Conservation (phyloP, 2,888 invertebrate species). For the Aphidius colemani region DNA sequence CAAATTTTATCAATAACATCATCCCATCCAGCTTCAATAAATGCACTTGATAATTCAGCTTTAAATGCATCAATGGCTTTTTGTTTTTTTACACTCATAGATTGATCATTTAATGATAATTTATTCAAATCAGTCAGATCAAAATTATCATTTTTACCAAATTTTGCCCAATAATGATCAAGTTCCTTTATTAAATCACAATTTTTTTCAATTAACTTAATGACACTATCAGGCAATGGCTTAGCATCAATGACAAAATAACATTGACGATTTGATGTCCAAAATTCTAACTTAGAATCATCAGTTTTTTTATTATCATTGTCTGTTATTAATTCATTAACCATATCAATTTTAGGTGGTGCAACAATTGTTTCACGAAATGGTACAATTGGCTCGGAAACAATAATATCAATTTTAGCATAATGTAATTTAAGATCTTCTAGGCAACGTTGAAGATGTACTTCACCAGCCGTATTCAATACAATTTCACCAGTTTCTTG, state of each 20-base stretch:
- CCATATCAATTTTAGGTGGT: slow-evolving; percentile 81
- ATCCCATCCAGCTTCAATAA: slow-evolving; percentile 65
- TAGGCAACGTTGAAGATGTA: slow-evolving; percentile 94
- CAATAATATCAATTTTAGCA: slow-evolving; percentile 84
- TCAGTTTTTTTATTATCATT: slow-evolving; percentile 63
- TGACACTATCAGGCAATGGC: slow-evolving; percentile 75
- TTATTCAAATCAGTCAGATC: slow-evolving; percentile 14
- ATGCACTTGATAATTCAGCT: slow-evolving; percentile 66
- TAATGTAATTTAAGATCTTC: slow-evolving; percentile 86
- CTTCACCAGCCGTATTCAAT: slow-evolving; percentile 93
- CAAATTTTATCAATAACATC: slow-evolving; percentile 74
- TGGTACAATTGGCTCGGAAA: slow-evolving; percentile 95
- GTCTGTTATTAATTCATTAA: slow-evolving; percentile 74
- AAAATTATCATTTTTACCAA: slow-evolving; percentile 33
- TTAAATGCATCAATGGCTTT: slow-evolving; percentile 59
- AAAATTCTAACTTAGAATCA: slow-evolving; percentile 53
- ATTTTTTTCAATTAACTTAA: slow-evolving; percentile 73
- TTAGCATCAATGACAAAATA: slow-evolving; percentile 75
- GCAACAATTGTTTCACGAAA: slow-evolving; percentile 91
- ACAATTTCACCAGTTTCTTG: slow-evolving; percentile 96
- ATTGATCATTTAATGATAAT: slow-evolving; percentile 35
- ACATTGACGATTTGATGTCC: slow-evolving; percentile 75
- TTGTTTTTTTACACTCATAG: slow-evolving; percentile 45
- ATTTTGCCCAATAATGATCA: slow-evolving; percentile 59
- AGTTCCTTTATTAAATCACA: slow-evolving; percentile 73